phyloP scores from a whole-genome alignment of 2,888 invertebrate genomes.

The Glaucopsyche alexis region DNA sequence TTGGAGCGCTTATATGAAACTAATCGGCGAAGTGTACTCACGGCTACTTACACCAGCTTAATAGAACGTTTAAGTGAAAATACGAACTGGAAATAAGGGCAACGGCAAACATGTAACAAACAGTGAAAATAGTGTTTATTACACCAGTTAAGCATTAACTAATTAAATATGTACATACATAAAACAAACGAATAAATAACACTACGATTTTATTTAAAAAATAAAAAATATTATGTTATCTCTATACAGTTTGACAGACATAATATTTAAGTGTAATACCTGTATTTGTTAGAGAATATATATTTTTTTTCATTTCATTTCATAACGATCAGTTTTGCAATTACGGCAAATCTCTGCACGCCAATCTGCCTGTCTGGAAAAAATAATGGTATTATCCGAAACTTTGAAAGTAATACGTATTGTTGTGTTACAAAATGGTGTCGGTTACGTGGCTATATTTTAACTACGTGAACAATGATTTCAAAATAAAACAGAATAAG shows the following conservation, averaged over 20 bases:
- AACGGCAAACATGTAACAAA: not conserved
- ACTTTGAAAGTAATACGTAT: not conserved
- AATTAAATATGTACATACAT: not conserved
- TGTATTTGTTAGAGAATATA: no score
- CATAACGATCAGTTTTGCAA: not conserved
- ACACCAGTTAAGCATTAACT: not conserved
- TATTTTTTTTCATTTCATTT: no score
- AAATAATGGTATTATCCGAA: not conserved
- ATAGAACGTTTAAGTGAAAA: conserved; percentile 13
- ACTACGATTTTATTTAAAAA: not conserved
- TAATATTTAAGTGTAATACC: no score
- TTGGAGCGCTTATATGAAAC: conserved; percentile 60
- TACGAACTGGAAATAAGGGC: not conserved
- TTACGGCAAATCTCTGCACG: not conserved
- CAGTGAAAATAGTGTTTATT: not conserved
- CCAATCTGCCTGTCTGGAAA: not conserved
- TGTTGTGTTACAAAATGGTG: not conserved
- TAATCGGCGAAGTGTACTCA: conserved; percentile 46
- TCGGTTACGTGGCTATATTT: no score
- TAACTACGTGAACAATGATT: no score
- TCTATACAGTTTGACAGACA: no score
- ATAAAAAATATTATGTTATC: no score
- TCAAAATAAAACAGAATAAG: no score
- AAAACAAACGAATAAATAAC: not conserved
- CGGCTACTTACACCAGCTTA: conserved; percentile 5